Conservation (phyloP, 2,113 vertebrate species). For the Elaphurus davidianus region DNA sequence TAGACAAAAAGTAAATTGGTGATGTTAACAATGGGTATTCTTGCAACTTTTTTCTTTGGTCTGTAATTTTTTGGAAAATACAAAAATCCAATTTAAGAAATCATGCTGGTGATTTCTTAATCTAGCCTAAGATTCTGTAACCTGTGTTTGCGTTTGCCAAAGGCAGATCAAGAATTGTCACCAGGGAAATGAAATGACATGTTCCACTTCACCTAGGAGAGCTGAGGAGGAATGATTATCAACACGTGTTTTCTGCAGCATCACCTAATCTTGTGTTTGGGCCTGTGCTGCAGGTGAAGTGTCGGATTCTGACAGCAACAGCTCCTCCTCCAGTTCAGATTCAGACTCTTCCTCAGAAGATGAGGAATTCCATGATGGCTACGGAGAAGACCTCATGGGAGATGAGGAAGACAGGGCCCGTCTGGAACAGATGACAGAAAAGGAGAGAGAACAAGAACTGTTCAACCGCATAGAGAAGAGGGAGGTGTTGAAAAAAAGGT, state of each 20-base stretch:
- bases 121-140: not conserved
- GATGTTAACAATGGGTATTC: not conserved
- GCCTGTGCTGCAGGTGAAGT: conserved; percentile 90
- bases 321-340: conserved; percentile 96
- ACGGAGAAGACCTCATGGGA: conserved; percentile 98
- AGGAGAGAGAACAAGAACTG: conserved; percentile 97
- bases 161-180: not conserved
- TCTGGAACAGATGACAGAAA: conserved; percentile 98
- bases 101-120: not conserved
- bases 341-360: conserved; percentile 97
- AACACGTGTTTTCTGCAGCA: not conserved
- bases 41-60: not conserved
- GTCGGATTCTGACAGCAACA: conserved; percentile 97
- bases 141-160: not conserved
- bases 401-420: conserved; percentile 97
- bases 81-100: not conserved
- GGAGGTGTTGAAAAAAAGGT: conserved; percentile 98
- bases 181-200: not conserved
- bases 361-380: conserved; percentile 96
- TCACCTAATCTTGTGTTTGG: not conserved
- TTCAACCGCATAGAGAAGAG: conserved; percentile 98
- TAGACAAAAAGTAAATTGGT: not conserved
- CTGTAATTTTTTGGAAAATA: not conserved
- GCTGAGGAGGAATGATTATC: not conserved
- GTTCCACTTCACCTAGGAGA: not conserved